These are phyloP conservation scores for Cosmorhoe ocellata DNA, from an alignment of 2,888 invertebrate species.

Conservation along the genomic window DNA sequence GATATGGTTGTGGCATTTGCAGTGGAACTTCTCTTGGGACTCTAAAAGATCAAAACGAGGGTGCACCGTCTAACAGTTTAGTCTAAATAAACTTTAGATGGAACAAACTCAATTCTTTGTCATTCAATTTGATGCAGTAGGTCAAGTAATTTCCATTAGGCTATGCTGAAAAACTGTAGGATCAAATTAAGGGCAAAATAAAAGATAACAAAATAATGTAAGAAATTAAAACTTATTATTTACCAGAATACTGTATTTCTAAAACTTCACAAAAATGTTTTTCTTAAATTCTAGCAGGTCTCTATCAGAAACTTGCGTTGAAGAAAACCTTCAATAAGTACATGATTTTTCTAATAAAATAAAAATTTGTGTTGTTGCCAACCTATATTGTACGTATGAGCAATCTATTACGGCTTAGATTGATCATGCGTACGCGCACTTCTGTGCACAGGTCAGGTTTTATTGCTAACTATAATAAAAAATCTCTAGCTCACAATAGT, in stretches of 20 bases:
- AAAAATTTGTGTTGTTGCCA: conserved; percentile 32
- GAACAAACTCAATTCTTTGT: not conserved
- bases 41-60: not conserved
- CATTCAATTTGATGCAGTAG: too few species aligned
- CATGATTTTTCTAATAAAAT: conserved; percentile 58
- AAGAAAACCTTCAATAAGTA: conserved; percentile 64
- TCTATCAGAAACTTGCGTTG: conserved; percentile 66
- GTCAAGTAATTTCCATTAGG: too few species aligned
- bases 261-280: conserved; percentile 63
- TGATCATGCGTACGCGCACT: not conserved
- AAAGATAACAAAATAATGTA: conserved; percentile 25
- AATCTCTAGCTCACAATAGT: conserved; percentile 35
- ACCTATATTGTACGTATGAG: not conserved
- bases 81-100: not conserved
- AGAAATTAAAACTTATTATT: conserved; percentile 33
- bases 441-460: conserved; percentile 10
- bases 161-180: too few species aligned
- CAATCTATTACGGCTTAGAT: not conserved
- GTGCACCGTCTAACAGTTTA: not conserved
- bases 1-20: not conserved
- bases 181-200: conserved; percentile 21
- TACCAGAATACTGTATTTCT: conserved; percentile 74
- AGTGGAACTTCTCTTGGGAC: not conserved
- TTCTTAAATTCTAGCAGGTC: conserved; percentile 68
- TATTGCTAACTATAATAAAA: conserved; percentile 38